Percentiles rank a stretch among this genome's conserved stretches.
Conservation (phyloP, 2,888 invertebrate species). For the Eupithecia subfuscata region DNA sequence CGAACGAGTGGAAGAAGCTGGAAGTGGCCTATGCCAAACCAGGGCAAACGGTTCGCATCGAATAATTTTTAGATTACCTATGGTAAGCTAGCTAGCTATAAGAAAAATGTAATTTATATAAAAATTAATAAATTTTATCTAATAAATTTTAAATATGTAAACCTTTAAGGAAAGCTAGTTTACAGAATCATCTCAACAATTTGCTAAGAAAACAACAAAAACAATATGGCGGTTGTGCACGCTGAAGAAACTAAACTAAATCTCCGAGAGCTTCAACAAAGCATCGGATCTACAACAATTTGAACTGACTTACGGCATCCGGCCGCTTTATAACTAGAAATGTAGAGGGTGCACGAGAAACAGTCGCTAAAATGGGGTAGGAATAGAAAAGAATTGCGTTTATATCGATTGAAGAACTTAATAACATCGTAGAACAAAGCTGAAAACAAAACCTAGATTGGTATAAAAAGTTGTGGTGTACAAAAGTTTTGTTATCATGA, state of each 20-base stretch:
- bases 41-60: no score
- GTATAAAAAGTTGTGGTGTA: background rate
- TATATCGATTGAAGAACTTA: background rate
- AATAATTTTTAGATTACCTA: no score
- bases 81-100: no score
- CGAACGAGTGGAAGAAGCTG: no score
- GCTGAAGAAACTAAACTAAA: conserved; percentile 37
- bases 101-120: no score
- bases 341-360: conserved; percentile 6
- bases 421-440: background rate
- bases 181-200: background rate
- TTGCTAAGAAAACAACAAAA: conserved; percentile 3
- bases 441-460: background rate
- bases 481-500: background rate
- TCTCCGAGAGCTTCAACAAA: conserved; percentile 38
- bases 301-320: conserved; percentile 51
- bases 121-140: no score
- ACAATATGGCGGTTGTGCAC: conserved; percentile 11
- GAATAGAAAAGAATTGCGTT: background rate
- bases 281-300: conserved; percentile 51
- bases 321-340: conserved; percentile 31
- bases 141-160: no score
- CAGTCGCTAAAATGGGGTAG: background rate
- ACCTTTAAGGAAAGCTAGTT: background rate
- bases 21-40: no score